Base-by-base conservation (phyloP, 2,113 vertebrate species). In the Pithys albifrons region DNA sequence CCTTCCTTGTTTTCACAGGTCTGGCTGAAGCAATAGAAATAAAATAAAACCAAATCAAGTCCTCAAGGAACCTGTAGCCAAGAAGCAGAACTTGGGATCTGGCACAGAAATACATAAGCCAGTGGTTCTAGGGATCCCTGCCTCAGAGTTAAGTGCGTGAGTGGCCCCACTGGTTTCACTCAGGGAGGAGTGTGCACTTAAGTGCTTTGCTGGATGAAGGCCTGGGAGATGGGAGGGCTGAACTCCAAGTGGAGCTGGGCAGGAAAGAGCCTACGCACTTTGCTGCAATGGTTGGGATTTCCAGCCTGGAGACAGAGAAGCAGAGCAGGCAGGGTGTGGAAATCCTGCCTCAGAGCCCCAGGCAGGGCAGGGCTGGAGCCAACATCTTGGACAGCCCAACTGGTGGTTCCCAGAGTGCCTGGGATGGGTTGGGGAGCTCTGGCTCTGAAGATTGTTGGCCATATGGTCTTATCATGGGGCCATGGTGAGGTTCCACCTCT, bases 161-260 rank as follows among this genome's bases (percentile, higher is more conserved):
- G 65, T 72, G 95, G 92, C 64, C 93, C 70, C 83, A 86, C 55
- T 84, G 79, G 65, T 80, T 95, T 92, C 76, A 65, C 90, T 94
- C 2, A 81, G 93, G 91, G 91, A 95, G 92, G 92, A 96, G 95
- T 52, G 80, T 93, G 95, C 69, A 41, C 80, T 96, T 97, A 96
- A 96, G 96, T 97, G 96, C 95, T 97, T 96, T 96, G 83, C 95
- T 96, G 96, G 96, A 94, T 86, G 92, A 77, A 93, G 92, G 88
- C 96, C 96, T 81, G 64, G 86, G 61, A 85, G 93, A 92, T 88
- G 85, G 65, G 43, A 96, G 91, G 96, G 90, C 88, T 92, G 85
- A 39, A 16, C 73, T 96, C 95, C 93, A 95, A 94, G 80, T 62
- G 62, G 91, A 85, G 73, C 77, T 82, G 74, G 66, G 95, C 84